Percentiles rank a stretch among this genome's conserved stretches.
Evolutionary conservation across 2,113 vertebrate genomes (phyloP).

Genomic region (Clarias macrocephalus): DNA sequence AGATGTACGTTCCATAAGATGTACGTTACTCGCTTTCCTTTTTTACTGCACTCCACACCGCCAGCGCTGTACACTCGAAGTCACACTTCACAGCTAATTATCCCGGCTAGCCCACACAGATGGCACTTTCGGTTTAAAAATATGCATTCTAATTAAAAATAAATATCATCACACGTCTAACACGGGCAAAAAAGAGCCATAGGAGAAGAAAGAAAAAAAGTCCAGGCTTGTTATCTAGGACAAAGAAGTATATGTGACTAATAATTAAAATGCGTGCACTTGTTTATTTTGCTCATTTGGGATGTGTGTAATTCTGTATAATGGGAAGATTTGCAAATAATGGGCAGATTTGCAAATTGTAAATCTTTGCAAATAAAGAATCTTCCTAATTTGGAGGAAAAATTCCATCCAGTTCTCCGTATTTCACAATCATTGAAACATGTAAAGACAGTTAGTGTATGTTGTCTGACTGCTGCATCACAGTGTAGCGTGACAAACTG

Average conservation of each 20-base stretch:
- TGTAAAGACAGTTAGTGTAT: no score
- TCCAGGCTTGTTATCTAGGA: neutral
- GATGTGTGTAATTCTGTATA: no score
- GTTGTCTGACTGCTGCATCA: neutral
- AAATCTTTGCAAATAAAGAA: neutral
- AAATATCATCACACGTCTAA: neutral
- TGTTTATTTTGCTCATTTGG: neutral
- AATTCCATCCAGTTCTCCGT: no score
- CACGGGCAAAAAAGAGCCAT: neutral
- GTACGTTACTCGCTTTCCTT: slow-evolving; percentile 5
- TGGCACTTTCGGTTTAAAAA: neutral
- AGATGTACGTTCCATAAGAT: neutral
- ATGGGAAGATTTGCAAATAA: neutral
- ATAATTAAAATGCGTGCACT: neutral
- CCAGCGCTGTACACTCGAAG: neutral
- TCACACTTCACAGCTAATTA: slow-evolving; percentile 14
- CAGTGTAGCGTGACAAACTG: neutral
- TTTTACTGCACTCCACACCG: neutral
- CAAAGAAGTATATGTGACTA: neutral
- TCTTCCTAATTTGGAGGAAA: no score
- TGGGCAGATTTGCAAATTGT: neutral
- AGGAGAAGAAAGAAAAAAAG: neutral
- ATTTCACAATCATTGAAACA: no score
- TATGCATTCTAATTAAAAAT: neutral
- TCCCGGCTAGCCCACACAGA: neutral